These are phyloP conservation scores for Campopleginae sp. DNA, from an alignment of 2,888 invertebrate species.

Conservation along the genomic window DNA sequence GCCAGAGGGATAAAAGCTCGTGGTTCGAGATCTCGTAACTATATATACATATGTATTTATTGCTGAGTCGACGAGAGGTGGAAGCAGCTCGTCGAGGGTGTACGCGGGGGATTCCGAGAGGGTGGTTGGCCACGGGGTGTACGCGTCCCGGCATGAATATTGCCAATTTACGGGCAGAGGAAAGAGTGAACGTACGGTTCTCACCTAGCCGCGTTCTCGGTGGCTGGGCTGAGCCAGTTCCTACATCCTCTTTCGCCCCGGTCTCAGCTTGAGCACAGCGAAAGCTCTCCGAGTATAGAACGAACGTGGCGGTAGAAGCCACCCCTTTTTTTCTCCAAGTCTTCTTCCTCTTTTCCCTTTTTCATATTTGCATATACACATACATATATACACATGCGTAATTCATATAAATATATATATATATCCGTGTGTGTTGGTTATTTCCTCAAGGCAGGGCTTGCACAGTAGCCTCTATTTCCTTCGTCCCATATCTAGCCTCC, in stretches of 20 bases:
- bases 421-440: neutral
- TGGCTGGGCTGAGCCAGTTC: slow-evolving; percentile 70
- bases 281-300: slow-evolving; percentile 55
- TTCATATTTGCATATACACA: slow-evolving; percentile 24
- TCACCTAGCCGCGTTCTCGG: slow-evolving; percentile 74
- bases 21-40: slow-evolving; percentile 34
- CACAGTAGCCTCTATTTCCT: slow-evolving; percentile 62
- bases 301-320: slow-evolving; percentile 50
- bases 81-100: slow-evolving; percentile 60
- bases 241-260: slow-evolving; percentile 54
- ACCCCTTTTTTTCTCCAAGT: slow-evolving; percentile 64
- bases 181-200: slow-evolving; percentile 77
- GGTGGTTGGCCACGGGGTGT: slow-evolving; percentile 53
- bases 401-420: slow-evolving; percentile 10
- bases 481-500: slow-evolving; percentile 51
- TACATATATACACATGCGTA: slow-evolving; percentile 34
- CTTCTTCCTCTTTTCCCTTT: slow-evolving; percentile 60
- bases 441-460: slow-evolving; percentile 41
- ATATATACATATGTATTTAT: slow-evolving; percentile 12
- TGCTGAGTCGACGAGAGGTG: slow-evolving; percentile 39
- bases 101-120: slow-evolving; percentile 67
- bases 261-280: slow-evolving; percentile 42
- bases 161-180: slow-evolving; percentile 79
- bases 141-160: slow-evolving; percentile 77
- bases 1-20: slow-evolving; percentile 43